Evolutionary conservation across 2,113 vertebrate species (phyloP).

Genomic region (Morphnarchus princeps): DNA sequence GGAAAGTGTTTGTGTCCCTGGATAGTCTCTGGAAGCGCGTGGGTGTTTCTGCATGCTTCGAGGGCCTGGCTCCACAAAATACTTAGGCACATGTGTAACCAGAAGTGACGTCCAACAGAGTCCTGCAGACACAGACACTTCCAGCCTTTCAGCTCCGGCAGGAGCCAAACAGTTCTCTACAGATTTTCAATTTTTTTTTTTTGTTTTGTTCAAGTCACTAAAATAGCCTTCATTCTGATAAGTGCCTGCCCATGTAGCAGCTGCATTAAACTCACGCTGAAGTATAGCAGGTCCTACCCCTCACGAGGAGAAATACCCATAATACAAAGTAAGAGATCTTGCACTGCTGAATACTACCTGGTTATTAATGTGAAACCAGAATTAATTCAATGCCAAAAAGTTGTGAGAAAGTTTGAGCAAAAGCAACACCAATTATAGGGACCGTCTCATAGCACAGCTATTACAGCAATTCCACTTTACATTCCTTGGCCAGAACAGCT

Average conservation of each 20-base stretch:
- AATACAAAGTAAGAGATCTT: background rate
- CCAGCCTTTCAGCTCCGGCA: background rate
- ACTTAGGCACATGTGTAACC: conserved; percentile 25
- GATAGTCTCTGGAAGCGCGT: background rate
- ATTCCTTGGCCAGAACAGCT: background rate
- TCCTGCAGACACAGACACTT: background rate
- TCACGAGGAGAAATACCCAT: background rate
- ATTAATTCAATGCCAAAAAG: background rate
- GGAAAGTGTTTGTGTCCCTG: conserved; percentile 29
- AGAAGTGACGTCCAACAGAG: background rate
- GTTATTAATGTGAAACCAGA: background rate
- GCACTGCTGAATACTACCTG: background rate
- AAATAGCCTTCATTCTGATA: background rate
- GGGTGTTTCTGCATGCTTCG: background rate
- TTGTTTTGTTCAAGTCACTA: background rate
- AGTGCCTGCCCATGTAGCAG: background rate
- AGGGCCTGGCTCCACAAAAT: background rate
- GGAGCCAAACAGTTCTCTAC: background rate
- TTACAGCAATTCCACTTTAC: background rate
- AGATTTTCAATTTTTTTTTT: background rate
- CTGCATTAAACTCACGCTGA: background rate
- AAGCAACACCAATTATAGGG: background rate
- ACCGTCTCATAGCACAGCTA: background rate
- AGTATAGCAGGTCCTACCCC: background rate
- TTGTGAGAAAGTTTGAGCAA: background rate